Evolutionary conservation across 2,888 invertebrate genomes (phyloP).

Genomic region (Euzetes globulus): DNA sequence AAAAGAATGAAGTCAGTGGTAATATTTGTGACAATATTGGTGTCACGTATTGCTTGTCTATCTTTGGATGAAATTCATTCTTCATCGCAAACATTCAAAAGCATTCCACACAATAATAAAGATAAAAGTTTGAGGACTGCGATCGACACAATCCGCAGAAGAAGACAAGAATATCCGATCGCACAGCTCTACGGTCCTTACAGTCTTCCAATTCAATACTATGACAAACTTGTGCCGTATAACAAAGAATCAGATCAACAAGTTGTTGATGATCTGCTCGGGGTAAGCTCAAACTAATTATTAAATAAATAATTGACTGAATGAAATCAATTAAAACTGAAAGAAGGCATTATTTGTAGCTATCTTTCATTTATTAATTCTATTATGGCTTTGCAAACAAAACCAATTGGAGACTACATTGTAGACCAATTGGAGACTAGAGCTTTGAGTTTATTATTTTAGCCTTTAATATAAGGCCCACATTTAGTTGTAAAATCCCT

Average conservation of each 20-base stretch:
- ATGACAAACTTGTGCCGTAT: background rate
- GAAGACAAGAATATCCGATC: slow-evolving; percentile 13
- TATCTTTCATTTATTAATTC: too few relatives aligned
- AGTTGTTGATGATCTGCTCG: background rate
- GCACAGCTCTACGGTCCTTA: background rate
- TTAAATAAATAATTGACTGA: background rate
- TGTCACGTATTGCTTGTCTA: background rate
- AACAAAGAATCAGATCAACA: background rate
- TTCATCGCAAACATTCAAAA: slow-evolving; percentile 20
- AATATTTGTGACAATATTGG: background rate
- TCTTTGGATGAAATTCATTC: slow-evolving; percentile 21
- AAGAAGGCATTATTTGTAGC: too few relatives aligned
- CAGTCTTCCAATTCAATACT: background rate
- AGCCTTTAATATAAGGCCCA: too few relatives aligned
- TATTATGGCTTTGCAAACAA: too few relatives aligned
- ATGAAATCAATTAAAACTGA: too few relatives aligned
- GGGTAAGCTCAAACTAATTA: background rate
- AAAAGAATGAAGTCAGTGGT: background rate
- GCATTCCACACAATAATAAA: slow-evolving; percentile 1
- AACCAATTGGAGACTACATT: too few relatives aligned
- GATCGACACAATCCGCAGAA: background rate
- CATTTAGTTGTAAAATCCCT: too few relatives aligned
- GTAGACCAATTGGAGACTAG: too few relatives aligned
- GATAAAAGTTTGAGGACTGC: background rate
- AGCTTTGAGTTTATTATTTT: too few relatives aligned